Evolutionary conservation across 2,797 vertebrate genomes (phyloP), one percentile per base, ranked within the genome.

Genomic region (Epinephelus malabaricus): DNA sequence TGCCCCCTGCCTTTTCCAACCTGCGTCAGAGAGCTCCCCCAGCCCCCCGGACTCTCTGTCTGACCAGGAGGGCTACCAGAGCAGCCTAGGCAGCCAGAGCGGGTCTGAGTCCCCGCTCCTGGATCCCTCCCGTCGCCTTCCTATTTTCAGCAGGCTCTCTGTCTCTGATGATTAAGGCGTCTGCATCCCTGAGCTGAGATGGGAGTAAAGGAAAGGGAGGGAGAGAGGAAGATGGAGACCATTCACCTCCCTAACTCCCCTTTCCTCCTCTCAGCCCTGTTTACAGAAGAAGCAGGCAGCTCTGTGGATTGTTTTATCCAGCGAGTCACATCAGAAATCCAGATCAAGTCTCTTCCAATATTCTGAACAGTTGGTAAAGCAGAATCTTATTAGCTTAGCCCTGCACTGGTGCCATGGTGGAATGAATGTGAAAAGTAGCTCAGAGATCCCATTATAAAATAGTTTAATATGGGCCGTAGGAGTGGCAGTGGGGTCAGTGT

Each of bases 61-160:
- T 58, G 97, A 98, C 92, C 96, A 96, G 91, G 97, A 97, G 87
- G 96, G 96, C 69, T 97, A 96, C 90, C 96, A 96, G 94, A 97
- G 96, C 95, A 97, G 96, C 91, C 94, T 95, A 79, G 95, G 96
- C 88, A 97, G 96, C 89, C 95, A 95, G 79, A 97, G 97, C 38
- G 96, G 96, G 79, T 97, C 97, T 14, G 97, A 97, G 92, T 97
- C 97, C 38, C 96, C 97, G 5, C 94, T 95, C 86, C 94, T 96
- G 91, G 97, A 97, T 84, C 95, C 95, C 85, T 96, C 95, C 64
- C 96, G 95, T 86, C 96, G 97, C 86, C 96, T 98, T 83, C 97
- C 97, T 87, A 98, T 98, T 93, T 98, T 97, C 92, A 98, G 97
- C 96, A 96, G 96, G 95, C 96, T 97, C 88, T 97, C 96, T 73